A percentile compares a stretch with the other conserved stretches of the same genome.
Conservation (phyloP, 2,113 vertebrate species). For the Anoura caudifer region DNA sequence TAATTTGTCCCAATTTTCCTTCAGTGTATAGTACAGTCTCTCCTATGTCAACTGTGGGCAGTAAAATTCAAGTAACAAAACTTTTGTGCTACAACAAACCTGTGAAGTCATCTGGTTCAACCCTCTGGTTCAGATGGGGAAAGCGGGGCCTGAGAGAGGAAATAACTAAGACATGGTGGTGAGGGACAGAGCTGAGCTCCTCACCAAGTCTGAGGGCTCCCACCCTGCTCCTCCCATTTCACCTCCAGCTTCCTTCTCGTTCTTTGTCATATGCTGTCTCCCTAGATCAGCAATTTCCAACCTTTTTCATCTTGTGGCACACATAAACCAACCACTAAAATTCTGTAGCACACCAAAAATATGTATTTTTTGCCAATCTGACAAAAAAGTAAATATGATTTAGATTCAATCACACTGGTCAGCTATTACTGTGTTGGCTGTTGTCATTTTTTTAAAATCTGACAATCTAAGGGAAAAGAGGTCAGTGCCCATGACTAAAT, state of each 20-base stretch:
- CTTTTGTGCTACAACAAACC: background rate
- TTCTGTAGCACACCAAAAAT: background rate
- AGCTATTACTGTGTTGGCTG: background rate
- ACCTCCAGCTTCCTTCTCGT: background rate
- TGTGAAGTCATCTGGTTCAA: background rate
- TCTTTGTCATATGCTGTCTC: background rate
- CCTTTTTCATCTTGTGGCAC: background rate
- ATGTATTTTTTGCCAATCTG: background rate
- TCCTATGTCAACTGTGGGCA: background rate
- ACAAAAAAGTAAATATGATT: background rate
- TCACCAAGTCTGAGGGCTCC: background rate
- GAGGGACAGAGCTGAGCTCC: background rate
- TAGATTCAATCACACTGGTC: background rate
- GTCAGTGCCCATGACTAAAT: background rate
- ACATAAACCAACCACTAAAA: background rate
- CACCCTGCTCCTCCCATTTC: background rate
- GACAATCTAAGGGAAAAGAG: background rate
- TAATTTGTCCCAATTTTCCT: background rate
- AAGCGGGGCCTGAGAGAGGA: background rate
- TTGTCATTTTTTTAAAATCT: background rate
- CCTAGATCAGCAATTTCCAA: background rate
- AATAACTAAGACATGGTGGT: background rate
- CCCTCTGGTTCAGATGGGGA: background rate
- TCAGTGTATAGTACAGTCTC: background rate
- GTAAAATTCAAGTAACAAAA: slow-evolving; percentile 1